These are phyloP conservation scores for Bellardia pandia DNA, from an alignment of 2,888 invertebrate genomes.

Conservation along the genomic window DNA sequence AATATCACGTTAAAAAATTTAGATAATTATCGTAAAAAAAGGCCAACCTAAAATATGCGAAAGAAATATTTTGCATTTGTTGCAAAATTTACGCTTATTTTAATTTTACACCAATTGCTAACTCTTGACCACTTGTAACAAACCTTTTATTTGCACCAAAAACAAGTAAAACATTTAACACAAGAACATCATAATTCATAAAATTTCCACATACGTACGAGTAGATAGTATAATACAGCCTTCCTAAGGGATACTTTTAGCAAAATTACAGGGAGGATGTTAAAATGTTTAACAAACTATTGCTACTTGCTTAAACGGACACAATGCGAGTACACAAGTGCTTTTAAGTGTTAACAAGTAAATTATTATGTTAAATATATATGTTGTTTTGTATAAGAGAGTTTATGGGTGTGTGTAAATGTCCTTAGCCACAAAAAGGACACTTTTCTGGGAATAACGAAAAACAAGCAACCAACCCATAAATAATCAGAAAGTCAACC, in stretches of 20 bases:
- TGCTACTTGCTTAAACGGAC: constrained; percentile 41
- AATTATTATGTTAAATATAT: constrained; percentile 77
- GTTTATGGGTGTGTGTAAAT: not conserved
- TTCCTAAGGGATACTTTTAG: constrained; percentile 3
- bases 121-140: constrained; percentile 38
- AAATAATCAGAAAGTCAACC: constrained; percentile 69
- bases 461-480: constrained; percentile 49
- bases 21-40: constrained; percentile 40
- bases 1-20: not conserved
- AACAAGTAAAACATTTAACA: constrained; percentile 35
- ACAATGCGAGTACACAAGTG: constrained; percentile 76
- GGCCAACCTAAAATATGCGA: not conserved
- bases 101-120: constrained; percentile 73
- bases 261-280: constrained; percentile 5
- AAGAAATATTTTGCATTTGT: constrained; percentile 81
- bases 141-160: constrained; percentile 21
- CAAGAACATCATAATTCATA: constrained; percentile 52
- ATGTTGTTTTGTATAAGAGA: not conserved
- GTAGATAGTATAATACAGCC: not conserved
- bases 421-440: constrained; percentile 47
- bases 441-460: constrained; percentile 32
- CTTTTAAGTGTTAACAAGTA: constrained; percentile 83
- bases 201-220: not conserved
- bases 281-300: constrained; percentile 48
- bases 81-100: constrained; percentile 82